Conservation (phyloP, 2,888 invertebrate species). For the Cheilosia soror region DNA sequence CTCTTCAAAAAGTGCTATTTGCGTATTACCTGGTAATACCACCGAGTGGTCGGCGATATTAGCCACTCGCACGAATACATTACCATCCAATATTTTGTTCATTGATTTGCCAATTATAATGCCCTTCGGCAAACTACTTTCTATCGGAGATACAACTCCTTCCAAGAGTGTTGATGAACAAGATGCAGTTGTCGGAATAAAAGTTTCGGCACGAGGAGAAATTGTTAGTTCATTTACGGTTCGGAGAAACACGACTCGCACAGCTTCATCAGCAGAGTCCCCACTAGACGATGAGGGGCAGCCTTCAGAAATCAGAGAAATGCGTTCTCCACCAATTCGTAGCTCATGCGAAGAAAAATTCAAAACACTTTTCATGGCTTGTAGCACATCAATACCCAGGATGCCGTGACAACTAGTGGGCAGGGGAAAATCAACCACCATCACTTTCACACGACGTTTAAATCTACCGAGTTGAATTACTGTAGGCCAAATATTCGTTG, state of each 20-base stretch:
- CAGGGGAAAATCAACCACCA: constrained; percentile 26
- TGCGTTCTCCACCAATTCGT: constrained; percentile 1
- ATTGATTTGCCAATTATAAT: constrained; percentile 20
- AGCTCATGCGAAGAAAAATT: constrained; percentile 28
- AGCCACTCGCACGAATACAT: constrained; percentile 25
- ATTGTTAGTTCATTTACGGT: not conserved
- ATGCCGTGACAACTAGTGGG: constrained; percentile 39
- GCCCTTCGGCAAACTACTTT: constrained; percentile 19
- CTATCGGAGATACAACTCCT: constrained; percentile 22
- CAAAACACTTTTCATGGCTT: constrained; percentile 18
- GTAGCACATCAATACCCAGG: constrained; percentile 39
- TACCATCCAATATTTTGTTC: not conserved
- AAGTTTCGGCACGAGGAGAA: constrained; percentile 8
- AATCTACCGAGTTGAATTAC: constrained; percentile 23
- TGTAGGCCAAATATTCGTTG: constrained; percentile 13
- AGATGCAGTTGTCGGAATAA: constrained; percentile 7
- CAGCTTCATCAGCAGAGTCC: not conserved
- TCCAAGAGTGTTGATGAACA: not conserved
- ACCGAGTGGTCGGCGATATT: constrained; percentile 19
- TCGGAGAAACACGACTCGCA: constrained; percentile 1
- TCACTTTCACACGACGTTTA: constrained; percentile 31
- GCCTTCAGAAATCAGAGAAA: constrained; percentile 1
- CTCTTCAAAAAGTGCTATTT: too few relatives aligned
- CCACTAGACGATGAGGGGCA: not conserved
- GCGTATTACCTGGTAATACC: too few relatives aligned